These are phyloP conservation scores for Drosophila demipolita DNA, from an alignment of 2,888 invertebrate genomes.

Conservation along the genomic window DNA sequence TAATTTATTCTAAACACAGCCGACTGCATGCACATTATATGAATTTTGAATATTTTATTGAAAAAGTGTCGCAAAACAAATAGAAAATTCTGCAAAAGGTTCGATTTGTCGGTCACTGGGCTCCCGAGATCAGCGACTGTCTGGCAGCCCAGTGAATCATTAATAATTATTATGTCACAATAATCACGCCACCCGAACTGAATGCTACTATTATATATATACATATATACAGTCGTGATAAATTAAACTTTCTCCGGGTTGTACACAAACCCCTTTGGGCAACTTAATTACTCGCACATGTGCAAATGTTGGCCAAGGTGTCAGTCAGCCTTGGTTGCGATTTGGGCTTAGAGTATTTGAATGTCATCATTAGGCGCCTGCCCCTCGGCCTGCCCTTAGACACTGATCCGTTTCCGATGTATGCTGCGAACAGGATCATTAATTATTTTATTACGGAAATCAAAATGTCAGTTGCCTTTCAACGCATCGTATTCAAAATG, in stretches of 20 bases:
- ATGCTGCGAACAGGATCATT: constrained; percentile 58
- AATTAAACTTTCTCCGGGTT: constrained; percentile 60
- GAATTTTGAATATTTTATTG: constrained; percentile 81
- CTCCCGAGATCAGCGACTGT: constrained; percentile 10
- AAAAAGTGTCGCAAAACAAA: constrained; percentile 58
- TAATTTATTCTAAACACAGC: constrained; percentile 77
- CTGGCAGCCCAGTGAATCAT: constrained; percentile 47
- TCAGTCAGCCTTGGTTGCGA: constrained; percentile 9
- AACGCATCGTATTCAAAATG: constrained; percentile 67
- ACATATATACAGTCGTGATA: constrained; percentile 44
- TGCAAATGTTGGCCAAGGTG: constrained; percentile 34
- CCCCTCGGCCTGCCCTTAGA: constrained; percentile 11
- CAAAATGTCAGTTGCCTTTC: constrained; percentile 80
- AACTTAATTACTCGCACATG: constrained; percentile 54
- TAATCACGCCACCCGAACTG: constrained; percentile 70
- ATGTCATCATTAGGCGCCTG: constrained; percentile 75
- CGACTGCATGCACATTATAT: constrained; percentile 52
- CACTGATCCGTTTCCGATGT: constrained; percentile 70
- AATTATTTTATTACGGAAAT: constrained; percentile 82
- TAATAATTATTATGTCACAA: constrained; percentile 82
- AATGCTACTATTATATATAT: not conserved
- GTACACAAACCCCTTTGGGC: constrained; percentile 51
- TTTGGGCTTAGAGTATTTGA: constrained; percentile 57
- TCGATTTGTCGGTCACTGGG: constrained; percentile 78
- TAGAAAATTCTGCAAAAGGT: constrained; percentile 49